phyloP scores from a whole-genome alignment of 2,113 vertebrate species.

The Thamnophis sirtalis region DNA sequence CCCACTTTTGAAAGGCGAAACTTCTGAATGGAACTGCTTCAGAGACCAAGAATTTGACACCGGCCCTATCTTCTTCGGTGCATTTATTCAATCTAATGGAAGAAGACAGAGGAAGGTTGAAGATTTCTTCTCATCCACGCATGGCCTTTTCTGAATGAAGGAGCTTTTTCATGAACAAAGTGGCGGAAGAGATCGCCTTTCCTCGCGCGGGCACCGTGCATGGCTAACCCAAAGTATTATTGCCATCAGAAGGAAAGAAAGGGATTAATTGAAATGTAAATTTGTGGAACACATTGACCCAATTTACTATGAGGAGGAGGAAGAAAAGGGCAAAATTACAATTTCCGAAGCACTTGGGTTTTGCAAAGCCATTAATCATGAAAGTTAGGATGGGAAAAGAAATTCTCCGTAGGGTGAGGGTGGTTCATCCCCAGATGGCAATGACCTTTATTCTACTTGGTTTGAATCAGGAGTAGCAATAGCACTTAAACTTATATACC shows the following conservation, averaged over 20 bases:
- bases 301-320: slow-evolving; percentile 70
- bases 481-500: too few species aligned
- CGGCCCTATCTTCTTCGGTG: slow-evolving; percentile 50
- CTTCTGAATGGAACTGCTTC: slow-evolving; percentile 32
- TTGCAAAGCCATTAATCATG: slow-evolving; percentile 69
- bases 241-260: slow-evolving; percentile 71
- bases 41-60: slow-evolving; percentile 47
- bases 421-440: neutral
- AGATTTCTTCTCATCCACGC: slow-evolving; percentile 81
- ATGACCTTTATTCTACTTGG: neutral
- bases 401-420: neutral
- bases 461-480: neutral
- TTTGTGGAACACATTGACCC: slow-evolving; percentile 89
- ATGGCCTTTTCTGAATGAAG: slow-evolving; percentile 86
- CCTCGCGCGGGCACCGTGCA: slow-evolving; percentile 82
- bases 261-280: slow-evolving; percentile 98
- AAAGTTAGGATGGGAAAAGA: slow-evolving; percentile 43
- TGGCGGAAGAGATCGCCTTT: slow-evolving; percentile 88
- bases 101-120: slow-evolving; percentile 78
- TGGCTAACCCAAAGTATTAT: slow-evolving; percentile 91
- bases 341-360: slow-evolving; percentile 79
- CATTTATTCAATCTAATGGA: slow-evolving; percentile 52
- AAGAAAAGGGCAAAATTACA: slow-evolving; percentile 83
- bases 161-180: slow-evolving; percentile 92
- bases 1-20: slow-evolving; percentile 30